phyloP scores from a whole-genome alignment of 1,140 invertebrate species.

The Scaptomyza graminum region DNA sequence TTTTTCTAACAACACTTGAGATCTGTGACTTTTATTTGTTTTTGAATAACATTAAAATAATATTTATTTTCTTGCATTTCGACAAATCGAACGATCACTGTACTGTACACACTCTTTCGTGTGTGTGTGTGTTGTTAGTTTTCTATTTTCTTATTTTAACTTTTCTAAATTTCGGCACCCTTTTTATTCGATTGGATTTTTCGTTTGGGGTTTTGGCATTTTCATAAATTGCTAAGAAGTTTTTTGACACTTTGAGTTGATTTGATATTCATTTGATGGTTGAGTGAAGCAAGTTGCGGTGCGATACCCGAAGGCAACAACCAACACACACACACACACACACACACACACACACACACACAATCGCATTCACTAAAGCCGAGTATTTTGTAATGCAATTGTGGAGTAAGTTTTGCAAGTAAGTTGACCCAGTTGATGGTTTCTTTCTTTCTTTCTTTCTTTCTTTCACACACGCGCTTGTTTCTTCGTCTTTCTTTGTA shows the following conservation, averaged over 20 bases:
- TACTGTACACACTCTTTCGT: slow-evolving; percentile 18
- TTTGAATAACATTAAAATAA: too few species aligned
- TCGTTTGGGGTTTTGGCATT: slow-evolving; percentile 42
- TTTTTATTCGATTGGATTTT: slow-evolving; percentile 20
- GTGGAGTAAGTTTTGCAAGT: slow-evolving; percentile 34
- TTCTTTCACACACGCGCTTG: slow-evolving; percentile 3
- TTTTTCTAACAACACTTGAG: too few species aligned
- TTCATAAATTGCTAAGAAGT: slow-evolving; percentile 75
- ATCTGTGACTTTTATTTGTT: too few species aligned
- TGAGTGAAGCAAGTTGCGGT: slow-evolving; percentile 14
- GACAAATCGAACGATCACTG: slow-evolving; percentile 12
- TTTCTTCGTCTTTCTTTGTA: slow-evolving; percentile 5
- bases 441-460: slow-evolving; percentile 13
- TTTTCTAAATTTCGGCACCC: neutral
- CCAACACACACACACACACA: neutral
- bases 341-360: neutral
- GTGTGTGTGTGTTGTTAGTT: neutral
- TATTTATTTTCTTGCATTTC: too few species aligned
- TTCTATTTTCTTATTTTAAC: too few species aligned
- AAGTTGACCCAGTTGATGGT: slow-evolving; percentile 40
- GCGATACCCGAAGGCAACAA: slow-evolving; percentile 22
- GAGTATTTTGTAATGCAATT: slow-evolving; percentile 26
- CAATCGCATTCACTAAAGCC: neutral
- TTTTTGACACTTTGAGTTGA: slow-evolving; percentile 60
- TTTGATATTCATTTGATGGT: slow-evolving; percentile 50